Conservation (phyloP, 2,888 invertebrate genomes). For the Vanessa cardui region DNA sequence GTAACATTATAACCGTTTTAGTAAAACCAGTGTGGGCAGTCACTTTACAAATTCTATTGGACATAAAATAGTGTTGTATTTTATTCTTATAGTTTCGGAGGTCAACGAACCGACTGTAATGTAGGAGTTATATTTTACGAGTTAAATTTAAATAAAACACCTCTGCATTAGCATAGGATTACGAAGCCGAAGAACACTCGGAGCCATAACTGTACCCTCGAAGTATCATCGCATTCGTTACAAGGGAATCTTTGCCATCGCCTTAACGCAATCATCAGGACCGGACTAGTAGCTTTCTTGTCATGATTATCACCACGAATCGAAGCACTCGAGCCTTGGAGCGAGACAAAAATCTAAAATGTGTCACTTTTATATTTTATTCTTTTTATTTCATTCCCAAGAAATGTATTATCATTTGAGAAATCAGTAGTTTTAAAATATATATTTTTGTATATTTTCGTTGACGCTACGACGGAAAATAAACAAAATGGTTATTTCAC, state of each 20-base stretch:
- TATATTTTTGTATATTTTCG: too few relatives aligned
- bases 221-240: background rate
- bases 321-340: too few relatives aligned
- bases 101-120: slow-evolving; percentile 39
- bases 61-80: slow-evolving; percentile 20
- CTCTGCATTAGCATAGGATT: slow-evolving; percentile 40
- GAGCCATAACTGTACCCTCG: slow-evolving; percentile 30
- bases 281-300: background rate
- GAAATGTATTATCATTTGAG: too few relatives aligned
- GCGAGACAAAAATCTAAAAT: too few relatives aligned
- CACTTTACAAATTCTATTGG: slow-evolving; percentile 1
- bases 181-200: slow-evolving; percentile 29
- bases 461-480: too few relatives aligned
- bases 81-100: slow-evolving; percentile 28
- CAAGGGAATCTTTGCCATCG: background rate
- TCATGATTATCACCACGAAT: too few relatives aligned
- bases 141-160: slow-evolving; percentile 44
- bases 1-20: slow-evolving; percentile 1
- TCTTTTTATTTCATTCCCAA: too few relatives aligned
- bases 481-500: too few relatives aligned
- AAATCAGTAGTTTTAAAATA: too few relatives aligned
- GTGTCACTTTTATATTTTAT: too few relatives aligned
- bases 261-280: background rate
- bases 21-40: slow-evolving; percentile 1
- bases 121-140: slow-evolving; percentile 41